A percentile compares a stretch with the other conserved stretches of the same genome.
Evolutionary conservation across 2,113 vertebrate genomes (phyloP).

Genomic region (Aspidoscelis tigris): DNA sequence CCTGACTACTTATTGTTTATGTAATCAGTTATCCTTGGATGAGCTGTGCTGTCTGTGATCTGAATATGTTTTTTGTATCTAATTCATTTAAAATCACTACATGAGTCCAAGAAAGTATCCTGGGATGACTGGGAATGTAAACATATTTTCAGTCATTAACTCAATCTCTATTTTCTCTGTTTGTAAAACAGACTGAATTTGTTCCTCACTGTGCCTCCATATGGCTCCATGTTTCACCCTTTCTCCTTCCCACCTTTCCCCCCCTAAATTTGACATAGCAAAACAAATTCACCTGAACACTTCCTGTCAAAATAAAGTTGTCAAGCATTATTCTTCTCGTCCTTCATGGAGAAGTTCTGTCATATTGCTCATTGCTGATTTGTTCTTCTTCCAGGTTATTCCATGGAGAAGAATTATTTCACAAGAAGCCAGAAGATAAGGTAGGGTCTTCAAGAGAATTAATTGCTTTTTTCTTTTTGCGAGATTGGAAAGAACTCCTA

Average conservation of each 20-base stretch:
- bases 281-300: slow-evolving; percentile 45
- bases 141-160: neutral
- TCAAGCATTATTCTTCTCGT: slow-evolving; percentile 20
- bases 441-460: slow-evolving; percentile 12
- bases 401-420: neutral
- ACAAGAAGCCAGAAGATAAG: neutral
- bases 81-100: neutral
- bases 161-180: neutral
- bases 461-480: neutral
- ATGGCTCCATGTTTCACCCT: slow-evolving; percentile 1
- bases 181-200: neutral
- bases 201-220: slow-evolving; percentile 34
- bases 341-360: slow-evolving; percentile 34
- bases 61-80: neutral
- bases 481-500: neutral
- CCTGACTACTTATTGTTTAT: neutral
- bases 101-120: neutral
- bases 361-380: slow-evolving; percentile 37
- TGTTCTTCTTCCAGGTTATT: slow-evolving; percentile 21
- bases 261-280: slow-evolving; percentile 41
- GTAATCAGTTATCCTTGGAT: neutral
- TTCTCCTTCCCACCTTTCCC: slow-evolving; percentile 39
- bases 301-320: slow-evolving; percentile 30
- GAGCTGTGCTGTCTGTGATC: neutral
- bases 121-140: neutral